Evolutionary conservation across 64 coral and sea anemone genomes (phyloP).

Genomic region (Dendrophyllia cribrosa): DNA sequence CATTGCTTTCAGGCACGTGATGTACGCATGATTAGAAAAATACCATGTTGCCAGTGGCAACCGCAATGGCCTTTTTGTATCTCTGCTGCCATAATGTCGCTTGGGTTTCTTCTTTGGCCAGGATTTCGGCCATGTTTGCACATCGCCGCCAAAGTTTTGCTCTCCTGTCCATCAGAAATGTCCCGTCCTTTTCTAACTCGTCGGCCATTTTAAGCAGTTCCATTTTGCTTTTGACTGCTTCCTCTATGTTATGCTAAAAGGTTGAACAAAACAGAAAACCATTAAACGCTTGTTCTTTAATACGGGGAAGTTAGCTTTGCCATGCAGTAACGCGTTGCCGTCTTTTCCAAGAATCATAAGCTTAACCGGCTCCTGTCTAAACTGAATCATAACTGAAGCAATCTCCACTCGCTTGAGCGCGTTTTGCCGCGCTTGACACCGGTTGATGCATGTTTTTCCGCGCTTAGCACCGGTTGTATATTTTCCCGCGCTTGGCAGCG

Average conservation of each 20-base stretch:
- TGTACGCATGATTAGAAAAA: constrained; percentile 48
- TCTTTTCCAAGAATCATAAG: no score
- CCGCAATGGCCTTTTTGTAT: constrained; percentile 62
- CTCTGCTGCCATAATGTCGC: constrained; percentile 51
- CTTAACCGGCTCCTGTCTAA: no score
- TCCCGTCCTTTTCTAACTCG: constrained; percentile 68
- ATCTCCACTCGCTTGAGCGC: no score
- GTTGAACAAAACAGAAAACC: neutral
- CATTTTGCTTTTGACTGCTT: constrained; percentile 55
- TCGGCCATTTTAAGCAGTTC: constrained; percentile 84
- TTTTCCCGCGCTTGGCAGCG: no score
- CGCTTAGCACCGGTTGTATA: no score
- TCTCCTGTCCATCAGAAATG: constrained; percentile 32
- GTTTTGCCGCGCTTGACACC: no score
- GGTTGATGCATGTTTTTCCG: no score
- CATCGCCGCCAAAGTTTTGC: constrained; percentile 86
- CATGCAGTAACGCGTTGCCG: neutral
- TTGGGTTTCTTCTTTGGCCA: constrained; percentile 75
- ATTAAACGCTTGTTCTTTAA: neutral
- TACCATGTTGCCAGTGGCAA: constrained; percentile 53
- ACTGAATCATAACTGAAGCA: no score
- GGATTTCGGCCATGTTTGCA: constrained; percentile 84
- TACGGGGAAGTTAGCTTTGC: neutral
- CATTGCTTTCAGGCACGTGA: neutral
- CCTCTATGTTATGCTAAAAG: constrained; percentile 69